Conservation (phyloP, 2,113 vertebrate genomes). For the Apteryx mantelli region DNA sequence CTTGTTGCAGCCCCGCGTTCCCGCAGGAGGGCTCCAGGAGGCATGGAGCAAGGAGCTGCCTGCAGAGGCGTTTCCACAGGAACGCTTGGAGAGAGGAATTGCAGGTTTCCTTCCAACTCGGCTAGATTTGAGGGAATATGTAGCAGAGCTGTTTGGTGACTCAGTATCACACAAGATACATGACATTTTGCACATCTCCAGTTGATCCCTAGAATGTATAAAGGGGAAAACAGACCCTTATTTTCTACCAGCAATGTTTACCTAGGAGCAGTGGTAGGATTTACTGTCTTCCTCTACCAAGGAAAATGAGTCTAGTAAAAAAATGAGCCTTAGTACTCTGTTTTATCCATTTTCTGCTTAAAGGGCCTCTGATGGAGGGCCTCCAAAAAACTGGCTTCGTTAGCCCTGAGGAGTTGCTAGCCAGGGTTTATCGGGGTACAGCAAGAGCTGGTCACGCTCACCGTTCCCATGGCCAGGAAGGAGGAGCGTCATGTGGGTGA, state of each 20-base stretch:
- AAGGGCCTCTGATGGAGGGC: too few species aligned
- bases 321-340: too few species aligned
- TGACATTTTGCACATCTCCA: background rate
- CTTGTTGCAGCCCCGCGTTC: background rate
- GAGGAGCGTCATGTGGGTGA: background rate
- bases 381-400: too few species aligned
- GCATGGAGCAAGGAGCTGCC: too few species aligned
- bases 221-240: background rate
- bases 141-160: background rate
- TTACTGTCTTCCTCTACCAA: background rate
- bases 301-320: background rate
- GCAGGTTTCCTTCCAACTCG: too few species aligned
- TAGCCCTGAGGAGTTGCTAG: background rate
- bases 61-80: background rate
- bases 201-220: background rate
- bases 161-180: background rate
- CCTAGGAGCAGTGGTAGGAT: background rate
- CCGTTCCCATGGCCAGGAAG: background rate
- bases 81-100: background rate
- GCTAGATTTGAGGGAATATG: background rate
- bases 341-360: too few species aligned
- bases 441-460: rapidly evolving
- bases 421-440: background rate
- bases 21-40: too few species aligned
- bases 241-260: background rate